A percentile compares a stretch with the other conserved stretches of the same genome.
phyloP scores from a whole-genome alignment of 53 echinoderm and acorn worm genomes.

The Hippasteria phrygiana region DNA sequence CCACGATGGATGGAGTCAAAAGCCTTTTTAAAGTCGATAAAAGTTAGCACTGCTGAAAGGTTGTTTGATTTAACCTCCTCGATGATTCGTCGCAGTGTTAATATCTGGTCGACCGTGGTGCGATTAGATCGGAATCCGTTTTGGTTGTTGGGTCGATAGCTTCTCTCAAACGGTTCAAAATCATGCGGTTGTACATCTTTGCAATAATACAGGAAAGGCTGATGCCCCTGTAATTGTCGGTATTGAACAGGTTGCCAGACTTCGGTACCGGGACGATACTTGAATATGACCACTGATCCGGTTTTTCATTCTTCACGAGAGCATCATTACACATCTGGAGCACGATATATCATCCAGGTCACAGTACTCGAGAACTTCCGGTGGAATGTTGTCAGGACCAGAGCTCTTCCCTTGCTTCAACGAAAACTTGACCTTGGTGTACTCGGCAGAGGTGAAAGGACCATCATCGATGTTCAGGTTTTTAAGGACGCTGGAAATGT shows the following conservation, averaged over 20 bases:
- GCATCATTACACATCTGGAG: constrained; percentile 34
- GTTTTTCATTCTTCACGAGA: constrained; percentile 14
- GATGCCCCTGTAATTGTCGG: constrained; percentile 66
- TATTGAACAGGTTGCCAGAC: constrained; percentile 34
- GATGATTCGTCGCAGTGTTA: constrained; percentile 36
- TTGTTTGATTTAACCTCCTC: constrained; percentile 23
- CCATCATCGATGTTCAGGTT: constrained; percentile 56
- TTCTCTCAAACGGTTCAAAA: background rate
- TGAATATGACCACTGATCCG: constrained; percentile 44
- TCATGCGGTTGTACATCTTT: constrained; percentile 54
- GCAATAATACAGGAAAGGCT: constrained; percentile 37
- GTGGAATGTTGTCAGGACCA: constrained; percentile 36
- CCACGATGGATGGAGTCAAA: constrained; percentile 44
- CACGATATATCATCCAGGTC: constrained; percentile 47
- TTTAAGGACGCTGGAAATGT: background rate
- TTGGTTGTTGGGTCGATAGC: constrained; percentile 40
- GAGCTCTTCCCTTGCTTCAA: constrained; percentile 44
- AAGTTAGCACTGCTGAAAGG: constrained; percentile 37
- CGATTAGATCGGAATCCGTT: constrained; percentile 46
- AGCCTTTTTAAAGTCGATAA: constrained; percentile 54
- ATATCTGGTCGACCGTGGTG: constrained; percentile 39
- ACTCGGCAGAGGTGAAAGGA: constrained; percentile 38
- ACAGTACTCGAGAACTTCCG: constrained; percentile 52
- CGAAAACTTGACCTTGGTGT: constrained; percentile 30
- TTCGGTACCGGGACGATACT: constrained; percentile 61